These are phyloP conservation scores for Tuta absoluta DNA, from an alignment of 2,888 invertebrate species.

Conservation along the genomic window DNA sequence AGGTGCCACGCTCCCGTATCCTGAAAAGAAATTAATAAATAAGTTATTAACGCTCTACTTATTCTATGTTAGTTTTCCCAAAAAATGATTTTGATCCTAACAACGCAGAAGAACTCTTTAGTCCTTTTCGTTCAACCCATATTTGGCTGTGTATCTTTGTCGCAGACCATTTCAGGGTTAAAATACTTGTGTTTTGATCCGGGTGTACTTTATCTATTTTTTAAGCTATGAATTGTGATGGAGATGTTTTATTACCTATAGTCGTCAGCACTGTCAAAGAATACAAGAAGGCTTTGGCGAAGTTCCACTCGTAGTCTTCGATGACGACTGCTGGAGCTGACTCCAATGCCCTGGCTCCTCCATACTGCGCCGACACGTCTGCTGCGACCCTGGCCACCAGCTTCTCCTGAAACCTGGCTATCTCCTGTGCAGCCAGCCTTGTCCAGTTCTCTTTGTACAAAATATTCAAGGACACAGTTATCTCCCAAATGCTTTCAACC, in stretches of 20 bases:
- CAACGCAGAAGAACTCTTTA: no score
- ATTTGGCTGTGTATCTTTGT: no score
- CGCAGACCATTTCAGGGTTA: no score
- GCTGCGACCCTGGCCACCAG: constrained; percentile 88
- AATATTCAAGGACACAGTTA: constrained; percentile 92
- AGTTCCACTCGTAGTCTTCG: constrained; percentile 90
- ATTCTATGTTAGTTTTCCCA: no score
- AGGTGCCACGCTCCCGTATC: constrained; percentile 96
- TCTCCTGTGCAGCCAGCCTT: constrained; percentile 86
- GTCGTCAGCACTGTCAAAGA: constrained; percentile 96
- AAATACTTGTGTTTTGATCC: no score
- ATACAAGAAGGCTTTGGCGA: constrained; percentile 95
- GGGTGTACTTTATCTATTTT: no score
- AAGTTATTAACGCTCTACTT: no score
- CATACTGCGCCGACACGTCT: constrained; percentile 84
- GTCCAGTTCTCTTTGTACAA: constrained; percentile 95
- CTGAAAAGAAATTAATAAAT: constrained; percentile 68
- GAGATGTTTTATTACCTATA: constrained; percentile 86
- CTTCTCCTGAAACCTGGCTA: constrained; percentile 89
- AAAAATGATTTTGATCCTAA: no score
- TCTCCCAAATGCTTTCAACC: constrained; percentile 96
- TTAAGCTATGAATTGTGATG: no score
- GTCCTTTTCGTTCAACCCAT: no score
- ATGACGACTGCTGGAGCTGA: constrained; percentile 66
- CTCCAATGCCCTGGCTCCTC: constrained; percentile 70